Percentiles rank a stretch among this genome's conserved stretches.
Conservation (phyloP, 2,888 invertebrate genomes). For the Eupelmus urozonus region DNA sequence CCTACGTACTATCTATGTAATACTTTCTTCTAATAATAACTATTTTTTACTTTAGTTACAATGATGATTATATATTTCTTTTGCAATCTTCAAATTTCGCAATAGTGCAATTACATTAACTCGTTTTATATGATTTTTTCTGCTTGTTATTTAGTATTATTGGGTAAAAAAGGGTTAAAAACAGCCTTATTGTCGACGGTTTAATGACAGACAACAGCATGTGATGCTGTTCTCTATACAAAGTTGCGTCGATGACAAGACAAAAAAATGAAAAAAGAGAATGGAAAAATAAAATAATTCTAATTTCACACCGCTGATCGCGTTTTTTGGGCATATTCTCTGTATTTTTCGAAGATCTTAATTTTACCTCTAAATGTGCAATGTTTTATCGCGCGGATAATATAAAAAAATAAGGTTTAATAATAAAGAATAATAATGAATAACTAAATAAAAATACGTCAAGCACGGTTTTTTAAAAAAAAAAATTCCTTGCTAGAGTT, state of each 20-base stretch:
- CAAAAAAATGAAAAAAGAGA: slow-evolving; percentile 8
- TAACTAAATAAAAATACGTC: slow-evolving; percentile 22
- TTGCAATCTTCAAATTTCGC: too few relatives aligned
- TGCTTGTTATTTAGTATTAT: too few relatives aligned
- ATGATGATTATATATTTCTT: not conserved
- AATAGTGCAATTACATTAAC: too few relatives aligned
- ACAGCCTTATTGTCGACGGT: slow-evolving; percentile 1
- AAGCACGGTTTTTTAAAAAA: slow-evolving; percentile 26
- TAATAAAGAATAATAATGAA: slow-evolving; percentile 22
- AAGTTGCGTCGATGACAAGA: slow-evolving; percentile 35
- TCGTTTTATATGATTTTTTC: too few relatives aligned
- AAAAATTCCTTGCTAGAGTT: slow-evolving; percentile 41
- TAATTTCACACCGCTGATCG: slow-evolving; percentile 42
- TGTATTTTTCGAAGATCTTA: slow-evolving; percentile 53
- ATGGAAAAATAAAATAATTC: slow-evolving; percentile 21
- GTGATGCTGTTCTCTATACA: slow-evolving; percentile 34
- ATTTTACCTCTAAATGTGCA: slow-evolving; percentile 61
- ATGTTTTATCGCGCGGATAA: slow-evolving; percentile 57
- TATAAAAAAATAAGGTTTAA: slow-evolving; percentile 35
- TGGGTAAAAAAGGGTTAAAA: slow-evolving; percentile 32
- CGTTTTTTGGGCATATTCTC: slow-evolving; percentile 47
- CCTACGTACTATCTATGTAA: too few relatives aligned
- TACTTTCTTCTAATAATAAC: not conserved
- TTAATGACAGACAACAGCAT: slow-evolving; percentile 37
- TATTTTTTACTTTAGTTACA: too few relatives aligned